A percentile compares a stretch with the other conserved stretches of the same genome.
phyloP scores from a whole-genome alignment of 23 tunicate species.

The Styela clava region DNA sequence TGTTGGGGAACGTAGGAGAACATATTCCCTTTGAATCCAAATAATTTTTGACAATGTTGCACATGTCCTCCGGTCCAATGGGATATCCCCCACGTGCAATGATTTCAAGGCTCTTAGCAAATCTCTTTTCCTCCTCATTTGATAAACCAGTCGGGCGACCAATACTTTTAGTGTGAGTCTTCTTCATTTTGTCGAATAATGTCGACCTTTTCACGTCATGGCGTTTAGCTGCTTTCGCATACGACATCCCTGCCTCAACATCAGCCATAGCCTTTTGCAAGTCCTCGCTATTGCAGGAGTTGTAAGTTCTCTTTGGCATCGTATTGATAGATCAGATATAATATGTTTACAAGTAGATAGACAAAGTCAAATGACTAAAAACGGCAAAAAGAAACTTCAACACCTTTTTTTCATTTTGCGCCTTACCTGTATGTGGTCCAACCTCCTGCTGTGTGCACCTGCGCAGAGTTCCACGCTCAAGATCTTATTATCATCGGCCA shows the following conservation, averaged over 20 bases:
- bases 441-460: too few relatives aligned
- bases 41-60: not conserved
- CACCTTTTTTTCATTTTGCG: too few relatives aligned
- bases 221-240: not conserved
- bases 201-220: not conserved
- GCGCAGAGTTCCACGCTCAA: too few relatives aligned
- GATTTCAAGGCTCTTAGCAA: too few relatives aligned
- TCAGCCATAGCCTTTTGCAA: not conserved
- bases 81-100: not conserved
- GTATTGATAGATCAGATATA: not conserved
- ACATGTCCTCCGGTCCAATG: not conserved
- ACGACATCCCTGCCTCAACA: not conserved
- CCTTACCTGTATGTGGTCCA: too few relatives aligned
- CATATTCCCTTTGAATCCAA: not conserved
- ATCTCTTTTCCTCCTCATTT: not conserved
- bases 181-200: not conserved
- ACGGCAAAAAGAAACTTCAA: too few relatives aligned
- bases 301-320: not conserved
- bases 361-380: too few relatives aligned
- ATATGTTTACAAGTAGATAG: too few relatives aligned
- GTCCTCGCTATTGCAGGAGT: not conserved
- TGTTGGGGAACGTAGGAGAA: not conserved
- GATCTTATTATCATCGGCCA: too few relatives aligned
- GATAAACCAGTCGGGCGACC: not conserved
- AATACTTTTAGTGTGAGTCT: not conserved